Conservation (phyloP, 2,113 vertebrate species). For the Paracanthobrama guichenoti region DNA sequence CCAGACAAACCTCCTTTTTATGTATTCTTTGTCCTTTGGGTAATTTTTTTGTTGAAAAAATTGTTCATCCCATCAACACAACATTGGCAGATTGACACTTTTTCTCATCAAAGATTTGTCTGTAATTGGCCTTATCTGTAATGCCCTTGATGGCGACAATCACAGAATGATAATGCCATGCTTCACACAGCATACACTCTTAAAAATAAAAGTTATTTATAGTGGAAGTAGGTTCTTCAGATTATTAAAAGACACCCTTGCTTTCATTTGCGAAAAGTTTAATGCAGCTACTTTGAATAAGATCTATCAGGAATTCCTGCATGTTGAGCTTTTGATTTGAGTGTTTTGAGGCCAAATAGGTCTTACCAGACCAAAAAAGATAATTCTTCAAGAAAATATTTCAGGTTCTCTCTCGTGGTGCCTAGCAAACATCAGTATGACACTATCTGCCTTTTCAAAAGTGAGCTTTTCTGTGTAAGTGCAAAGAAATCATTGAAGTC, state of each 20-base stretch:
- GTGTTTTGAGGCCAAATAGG: not conserved
- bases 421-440: not conserved
- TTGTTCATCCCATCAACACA: not conserved
- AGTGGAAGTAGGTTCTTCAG: no score
- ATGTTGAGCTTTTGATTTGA: not conserved
- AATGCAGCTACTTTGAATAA: not conserved
- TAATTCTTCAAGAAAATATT: not conserved
- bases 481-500: constrained; percentile 6
- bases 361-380: not conserved
- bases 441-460: not conserved
- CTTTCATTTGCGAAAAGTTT: not conserved
- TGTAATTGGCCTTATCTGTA: not conserved
- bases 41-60: not conserved
- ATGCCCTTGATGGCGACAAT: not conserved
- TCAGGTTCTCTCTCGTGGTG: not conserved
- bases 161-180: not conserved
- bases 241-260: not conserved
- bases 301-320: not conserved
- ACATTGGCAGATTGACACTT: not conserved
- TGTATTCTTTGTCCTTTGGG: not conserved
- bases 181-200: not conserved
- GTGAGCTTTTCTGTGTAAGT: constrained; percentile 31
- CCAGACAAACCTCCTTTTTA: not conserved
- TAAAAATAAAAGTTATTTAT: no score
- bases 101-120: not conserved